A percentile compares a stretch with the other conserved stretches of the same genome.
These are phyloP conservation scores for Spodoptera exigua DNA, from an alignment of 2,888 invertebrate species.

Conservation along the genomic window DNA sequence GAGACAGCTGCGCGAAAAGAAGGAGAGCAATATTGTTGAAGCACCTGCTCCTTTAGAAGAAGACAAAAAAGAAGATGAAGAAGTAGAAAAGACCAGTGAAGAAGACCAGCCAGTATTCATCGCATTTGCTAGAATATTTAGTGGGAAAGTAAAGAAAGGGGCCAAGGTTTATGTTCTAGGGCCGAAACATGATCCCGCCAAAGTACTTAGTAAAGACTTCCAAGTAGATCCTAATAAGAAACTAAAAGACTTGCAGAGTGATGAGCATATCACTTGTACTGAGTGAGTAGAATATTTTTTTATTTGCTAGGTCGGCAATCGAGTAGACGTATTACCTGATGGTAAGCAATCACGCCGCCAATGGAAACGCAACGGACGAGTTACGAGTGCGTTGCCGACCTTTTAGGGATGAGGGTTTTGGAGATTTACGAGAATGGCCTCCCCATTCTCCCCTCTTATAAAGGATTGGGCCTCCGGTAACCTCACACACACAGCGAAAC, in stretches of 20 bases:
- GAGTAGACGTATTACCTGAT: no score
- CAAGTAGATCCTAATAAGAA: conserved; percentile 83
- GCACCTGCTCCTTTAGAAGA: conserved; percentile 60
- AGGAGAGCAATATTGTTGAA: conserved; percentile 69
- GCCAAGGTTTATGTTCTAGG: conserved; percentile 95
- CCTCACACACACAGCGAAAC: no score
- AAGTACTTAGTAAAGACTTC: conserved; percentile 82
- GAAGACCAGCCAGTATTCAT: conserved; percentile 92
- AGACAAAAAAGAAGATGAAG: conserved; percentile 61
- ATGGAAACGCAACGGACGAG: no score
- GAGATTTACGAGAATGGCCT: no score
- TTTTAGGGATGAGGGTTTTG: no score
- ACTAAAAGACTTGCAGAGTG: conserved; percentile 89
- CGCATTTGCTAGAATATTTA: conserved; percentile 97
- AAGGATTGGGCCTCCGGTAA: no score
- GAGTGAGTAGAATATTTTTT: conserved; percentile 75
- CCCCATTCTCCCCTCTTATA: no score
- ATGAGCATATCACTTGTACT: conserved; percentile 91
- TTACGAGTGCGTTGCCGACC: no score
- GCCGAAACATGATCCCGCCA: conserved; percentile 95
- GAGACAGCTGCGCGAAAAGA: conserved; percentile 90
- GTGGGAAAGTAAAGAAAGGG: conserved; percentile 94
- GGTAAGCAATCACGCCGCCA: no score
- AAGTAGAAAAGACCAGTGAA: conserved; percentile 68
- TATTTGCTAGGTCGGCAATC: no score